Evolutionary conservation across 2,113 vertebrate genomes (phyloP).

Genomic region (Eulemur rufifrons): DNA sequence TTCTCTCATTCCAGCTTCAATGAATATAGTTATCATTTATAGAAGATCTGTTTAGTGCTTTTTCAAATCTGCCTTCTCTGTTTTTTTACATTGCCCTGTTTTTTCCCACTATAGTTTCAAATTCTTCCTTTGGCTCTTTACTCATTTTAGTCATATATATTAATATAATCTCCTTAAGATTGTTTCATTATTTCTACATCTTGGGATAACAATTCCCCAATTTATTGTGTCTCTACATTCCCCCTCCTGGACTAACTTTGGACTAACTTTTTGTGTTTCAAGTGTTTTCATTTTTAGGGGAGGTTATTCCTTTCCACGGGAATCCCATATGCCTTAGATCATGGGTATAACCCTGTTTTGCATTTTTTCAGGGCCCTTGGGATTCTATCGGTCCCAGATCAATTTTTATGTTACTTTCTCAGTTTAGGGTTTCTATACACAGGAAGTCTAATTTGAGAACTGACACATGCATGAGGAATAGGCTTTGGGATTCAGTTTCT

Average conservation of each 20-base stretch:
- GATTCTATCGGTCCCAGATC: background rate
- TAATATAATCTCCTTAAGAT: slow-evolving; percentile 31
- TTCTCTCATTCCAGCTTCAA: background rate
- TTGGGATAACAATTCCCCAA: background rate
- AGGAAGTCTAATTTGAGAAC: background rate
- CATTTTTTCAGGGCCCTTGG: background rate
- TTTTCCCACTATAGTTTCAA: background rate
- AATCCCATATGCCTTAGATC: background rate
- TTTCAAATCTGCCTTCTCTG: background rate
- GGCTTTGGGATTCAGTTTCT: background rate
- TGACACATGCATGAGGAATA: background rate
- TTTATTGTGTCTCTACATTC: background rate
- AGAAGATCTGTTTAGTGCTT: background rate
- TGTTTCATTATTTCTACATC: background rate
- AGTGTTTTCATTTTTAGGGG: slow-evolving; percentile 8
- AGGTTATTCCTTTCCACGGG: background rate
- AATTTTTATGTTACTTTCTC: slow-evolving; percentile 9
- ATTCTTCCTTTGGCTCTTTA: background rate
- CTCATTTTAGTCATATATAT: background rate
- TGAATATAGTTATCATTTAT: background rate
- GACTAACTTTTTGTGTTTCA: slow-evolving; percentile 29
- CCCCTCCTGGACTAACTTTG: background rate
- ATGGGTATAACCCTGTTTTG: background rate
- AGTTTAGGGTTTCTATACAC: background rate
- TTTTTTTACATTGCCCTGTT: background rate